These are phyloP conservation scores for Tolmerus cingulatus DNA, from an alignment of 2,888 invertebrate species.

Conservation along the genomic window DNA sequence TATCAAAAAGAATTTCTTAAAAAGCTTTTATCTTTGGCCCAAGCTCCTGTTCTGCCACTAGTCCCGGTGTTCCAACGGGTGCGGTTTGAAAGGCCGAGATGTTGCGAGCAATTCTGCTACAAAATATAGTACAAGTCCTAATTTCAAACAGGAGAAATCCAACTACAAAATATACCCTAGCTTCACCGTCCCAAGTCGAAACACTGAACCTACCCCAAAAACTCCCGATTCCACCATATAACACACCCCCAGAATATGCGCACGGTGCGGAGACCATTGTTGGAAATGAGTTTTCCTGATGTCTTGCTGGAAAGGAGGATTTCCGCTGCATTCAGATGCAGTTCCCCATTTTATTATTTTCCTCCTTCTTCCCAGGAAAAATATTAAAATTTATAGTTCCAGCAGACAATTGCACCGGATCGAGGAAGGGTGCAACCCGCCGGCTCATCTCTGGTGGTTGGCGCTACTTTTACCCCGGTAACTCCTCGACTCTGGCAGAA, in stretches of 20 bases:
- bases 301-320: constrained; percentile 37
- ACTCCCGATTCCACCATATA: neutral
- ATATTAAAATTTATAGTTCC: constrained; percentile 42
- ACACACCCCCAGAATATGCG: constrained; percentile 9
- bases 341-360: constrained; percentile 36
- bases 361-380: constrained; percentile 16
- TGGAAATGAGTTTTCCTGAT: constrained; percentile 38
- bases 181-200: neutral
- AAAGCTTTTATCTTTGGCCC: constrained; percentile 26
- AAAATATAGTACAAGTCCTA: constrained; percentile 19
- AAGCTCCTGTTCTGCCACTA: neutral
- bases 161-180: neutral
- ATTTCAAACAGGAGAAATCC: neutral
- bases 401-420: constrained; percentile 25
- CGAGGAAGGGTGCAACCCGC: neutral
- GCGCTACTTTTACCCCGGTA: neutral
- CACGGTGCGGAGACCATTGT: constrained; percentile 3
- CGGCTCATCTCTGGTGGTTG: neutral
- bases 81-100: neutral
- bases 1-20: constrained; percentile 24
- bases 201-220: neutral
- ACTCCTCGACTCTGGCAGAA: neutral
- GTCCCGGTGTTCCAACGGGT: neutral
- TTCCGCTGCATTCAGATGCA: constrained; percentile 32
- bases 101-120: neutral